Base-by-base conservation (phyloP, 2,113 vertebrate genomes). In the Sporophila hypoxantha region DNA sequence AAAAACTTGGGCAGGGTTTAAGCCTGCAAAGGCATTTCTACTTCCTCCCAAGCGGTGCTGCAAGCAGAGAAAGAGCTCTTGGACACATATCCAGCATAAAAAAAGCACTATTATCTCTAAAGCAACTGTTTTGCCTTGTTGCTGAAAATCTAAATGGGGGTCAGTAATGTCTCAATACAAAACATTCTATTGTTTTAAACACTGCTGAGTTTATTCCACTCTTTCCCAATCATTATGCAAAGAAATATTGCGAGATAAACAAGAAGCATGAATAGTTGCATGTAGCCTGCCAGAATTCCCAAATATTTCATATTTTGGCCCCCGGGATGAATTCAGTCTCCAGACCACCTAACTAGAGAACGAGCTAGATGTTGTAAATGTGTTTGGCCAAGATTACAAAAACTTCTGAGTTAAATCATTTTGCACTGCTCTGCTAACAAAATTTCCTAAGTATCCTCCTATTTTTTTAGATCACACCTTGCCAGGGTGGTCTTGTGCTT, bases 341-440 rank as follows among this genome's bases (percentile, higher is more conserved):
- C 89, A 90, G 94, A 94, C 93, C 95, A 95, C 93, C 89, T 94
- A 93, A 93, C 76, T 87, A 81, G 93, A 92, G 80, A 88, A 78
- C 0, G 5, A 86, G 62, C 52, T 90, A 67, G 47, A 84, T 85
- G 66, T 44, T 71, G 49, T 73, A 91, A 93, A 79, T 74, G 49
- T 2, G 4, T 85, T 94, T 90, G 85, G 91, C 85, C 50, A 57
- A 81, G 92, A 84, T 70, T 46, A 90, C 76, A 92, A 82, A 87
- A 91, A 78, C 37, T 82, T 90, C 56, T 57, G 69, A 87, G 71
- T 78, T 81, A 87, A 87, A 95, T 79, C 2, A 34, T 83, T 83
- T 68, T 71, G 36, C 47, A 11, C 25, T 61, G 55, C 76, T 87
- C 52, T 76, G 20, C 62, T 93, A 87, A 52, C 23, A 87, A 61